Evolutionary conservation across 2,113 vertebrate genomes (phyloP).

Genomic region (Tetrao urogallus): DNA sequence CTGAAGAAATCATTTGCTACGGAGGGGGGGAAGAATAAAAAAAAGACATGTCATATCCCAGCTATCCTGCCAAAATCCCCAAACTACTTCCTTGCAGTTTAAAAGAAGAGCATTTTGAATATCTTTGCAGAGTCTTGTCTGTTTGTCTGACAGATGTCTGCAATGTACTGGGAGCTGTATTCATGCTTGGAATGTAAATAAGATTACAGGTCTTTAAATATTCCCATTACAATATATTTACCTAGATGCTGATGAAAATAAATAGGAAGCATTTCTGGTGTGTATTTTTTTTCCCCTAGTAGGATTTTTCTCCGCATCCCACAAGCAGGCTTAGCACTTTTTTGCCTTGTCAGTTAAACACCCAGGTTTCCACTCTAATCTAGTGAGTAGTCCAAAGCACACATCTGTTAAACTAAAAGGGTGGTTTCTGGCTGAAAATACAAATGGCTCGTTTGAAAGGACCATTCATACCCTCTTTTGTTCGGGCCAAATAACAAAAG

Average conservation of each 20-base stretch:
- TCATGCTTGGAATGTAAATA: slow-evolving; percentile 67
- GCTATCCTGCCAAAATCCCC: slow-evolving; percentile 38
- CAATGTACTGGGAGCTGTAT: slow-evolving; percentile 7
- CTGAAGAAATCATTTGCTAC: not conserved
- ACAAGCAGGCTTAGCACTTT: not conserved
- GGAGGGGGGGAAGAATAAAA: not conserved
- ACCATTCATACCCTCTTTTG: too few relatives aligned
- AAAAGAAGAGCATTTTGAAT: slow-evolving; percentile 29
- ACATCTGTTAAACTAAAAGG: not conserved
- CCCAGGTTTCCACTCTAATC: not conserved
- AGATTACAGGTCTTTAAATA: slow-evolving; percentile 18
- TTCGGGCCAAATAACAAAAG: not conserved
- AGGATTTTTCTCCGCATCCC: not conserved
- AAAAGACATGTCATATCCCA: slow-evolving; percentile 31
- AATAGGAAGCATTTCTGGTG: not conserved
- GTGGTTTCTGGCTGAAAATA: not conserved
- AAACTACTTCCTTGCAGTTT: slow-evolving; percentile 34
- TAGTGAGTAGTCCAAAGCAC: not conserved
- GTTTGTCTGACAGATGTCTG: slow-evolving; percentile 69
- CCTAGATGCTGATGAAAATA: slow-evolving; percentile 19
- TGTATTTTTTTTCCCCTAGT: not conserved
- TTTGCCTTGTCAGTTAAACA: slow-evolving; percentile 19
- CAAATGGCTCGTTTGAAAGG: not conserved
- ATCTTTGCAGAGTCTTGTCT: slow-evolving; percentile 44
- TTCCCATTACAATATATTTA: slow-evolving; percentile 54